phyloP scores from a whole-genome alignment of 92 coral and sea anemone genomes.

The Epizoanthus scotinus region DNA sequence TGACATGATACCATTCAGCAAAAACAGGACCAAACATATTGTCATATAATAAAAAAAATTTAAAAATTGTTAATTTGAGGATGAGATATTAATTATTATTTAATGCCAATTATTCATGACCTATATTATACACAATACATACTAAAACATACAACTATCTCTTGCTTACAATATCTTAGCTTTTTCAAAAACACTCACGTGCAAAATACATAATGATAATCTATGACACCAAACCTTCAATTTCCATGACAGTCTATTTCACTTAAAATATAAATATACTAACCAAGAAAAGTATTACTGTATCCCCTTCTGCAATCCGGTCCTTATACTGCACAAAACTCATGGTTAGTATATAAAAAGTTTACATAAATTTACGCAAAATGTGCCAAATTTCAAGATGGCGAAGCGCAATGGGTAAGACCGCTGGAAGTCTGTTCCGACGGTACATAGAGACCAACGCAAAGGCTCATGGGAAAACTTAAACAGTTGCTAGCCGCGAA shows the following conservation, averaged over 20 bases:
- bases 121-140: too few species aligned
- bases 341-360: slow-evolving; percentile 47
- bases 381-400: too few species aligned
- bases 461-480: slow-evolving; percentile 77
- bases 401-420: slow-evolving; percentile 4
- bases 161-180: too few species aligned
- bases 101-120: too few species aligned
- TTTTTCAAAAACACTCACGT: too few species aligned
- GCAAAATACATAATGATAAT: too few species aligned
- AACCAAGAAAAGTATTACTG: slow-evolving; percentile 85
- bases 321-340: slow-evolving; percentile 83
- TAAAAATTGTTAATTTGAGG: too few species aligned
- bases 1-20: too few species aligned
- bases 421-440: slow-evolving; percentile 67
- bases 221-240: neutral
- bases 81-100: too few species aligned
- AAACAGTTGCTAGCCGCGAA: slow-evolving; percentile 90
- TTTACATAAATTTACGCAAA: neutral
- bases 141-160: too few species aligned
- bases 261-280: neutral
- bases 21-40: too few species aligned
- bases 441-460: slow-evolving; percentile 73
- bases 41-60: too few species aligned
- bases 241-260: neutral
- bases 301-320: slow-evolving; percentile 83